Evolutionary conservation across 2,797 vertebrate species (phyloP), one percentile per base, ranked within the genome.

Genomic region (Setipinna tenuifilis): DNA sequence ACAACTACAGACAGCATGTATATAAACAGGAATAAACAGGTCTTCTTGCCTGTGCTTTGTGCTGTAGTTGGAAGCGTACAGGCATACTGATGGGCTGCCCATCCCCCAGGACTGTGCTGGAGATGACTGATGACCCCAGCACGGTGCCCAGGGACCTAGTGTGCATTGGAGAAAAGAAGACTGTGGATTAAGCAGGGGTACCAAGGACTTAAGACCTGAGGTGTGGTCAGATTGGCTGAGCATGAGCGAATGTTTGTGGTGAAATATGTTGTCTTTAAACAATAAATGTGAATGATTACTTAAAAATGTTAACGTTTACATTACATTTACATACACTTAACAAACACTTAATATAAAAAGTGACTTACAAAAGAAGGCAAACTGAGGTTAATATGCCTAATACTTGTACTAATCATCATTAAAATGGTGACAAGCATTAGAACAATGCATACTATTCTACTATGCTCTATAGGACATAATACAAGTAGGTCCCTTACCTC

Each of bases 51-150:
- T 48, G 2, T 85, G 88, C 85, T 89, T 88, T 91, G 92, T 98
- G 97, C 83, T 90, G 95, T 31, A 98, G 96, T 58, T 88, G 95
- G 90, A 97, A 99, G 75, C 61, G 94, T 81, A 98, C 96, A 0
- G 97, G 92, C 0, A 94, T 95, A 93, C 94, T 96, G 21, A 98
- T 86, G 2, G 94, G 95, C 89, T 94, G 95, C 9, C 91, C 84
- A 3, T 95, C 92, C 0, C 93, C 92, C 86, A 97, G 92, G 57
- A 97, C 93, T 0, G 95, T 90, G 11, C 95, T 95, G 7, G 97
- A 98, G 87, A 98, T 97, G 81, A 98, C 88, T 0, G 97, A 96
- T 0, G 97, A 98, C 28, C 96, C 96, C 93, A 98, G 92, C 0
- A 91, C 17, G 3, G 96, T 96, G 81, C 94, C 89, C 89, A 95